Evolutionary conservation across 2,113 vertebrate species (phyloP), one percentile per base, ranked within the genome.

Genomic region (Pluvialis apricaria): DNA sequence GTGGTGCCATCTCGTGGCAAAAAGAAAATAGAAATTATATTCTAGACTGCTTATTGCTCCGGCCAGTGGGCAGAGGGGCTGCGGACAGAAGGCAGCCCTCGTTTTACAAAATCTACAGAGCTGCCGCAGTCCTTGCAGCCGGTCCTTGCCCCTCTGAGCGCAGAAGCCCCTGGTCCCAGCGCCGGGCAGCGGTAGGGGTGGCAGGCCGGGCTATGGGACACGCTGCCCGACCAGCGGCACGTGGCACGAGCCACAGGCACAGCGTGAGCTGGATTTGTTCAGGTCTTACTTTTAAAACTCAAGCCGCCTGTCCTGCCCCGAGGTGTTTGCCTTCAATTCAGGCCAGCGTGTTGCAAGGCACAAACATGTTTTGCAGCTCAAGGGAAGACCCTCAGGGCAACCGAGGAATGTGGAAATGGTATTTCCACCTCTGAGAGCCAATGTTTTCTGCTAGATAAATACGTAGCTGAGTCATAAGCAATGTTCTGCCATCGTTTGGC

Each of bases 1-100:
- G 19, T 54, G 95, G 87, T 94, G 97, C 97, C 96, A 97, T 88
- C 97, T 97, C 55, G 94, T 96, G 97, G 96, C 75, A 87, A 82
- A 77, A 73, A 11, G 20, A 22, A 52, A 44, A 45, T 2, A 54
- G 77, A 81, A 86, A 70, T 49, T 1, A 1, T 18, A 18, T 31
- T 25, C 34, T 36, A 73, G 13, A 8, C 11, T 0, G 22, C n/a
- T 58, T 16, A 0, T 8, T 11, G 62, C 58, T 73, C 61, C 2
- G 79, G 26, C 17, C 18, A 0, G 42, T 0, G 57, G 1, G 1
- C 75, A 34, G 51, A 11, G 21, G 26, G 54, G 36, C 62, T 92
- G 57, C 52, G 19, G 36, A 2, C 7, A 13, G 4, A 20, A 49
- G 25, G 18, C 45, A 24, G 45, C 32, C 24, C 62, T 70, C 2